These are phyloP conservation scores for Sebastes diploproa DNA, from an alignment of 2,797 vertebrate species.

Conservation along the genomic window DNA sequence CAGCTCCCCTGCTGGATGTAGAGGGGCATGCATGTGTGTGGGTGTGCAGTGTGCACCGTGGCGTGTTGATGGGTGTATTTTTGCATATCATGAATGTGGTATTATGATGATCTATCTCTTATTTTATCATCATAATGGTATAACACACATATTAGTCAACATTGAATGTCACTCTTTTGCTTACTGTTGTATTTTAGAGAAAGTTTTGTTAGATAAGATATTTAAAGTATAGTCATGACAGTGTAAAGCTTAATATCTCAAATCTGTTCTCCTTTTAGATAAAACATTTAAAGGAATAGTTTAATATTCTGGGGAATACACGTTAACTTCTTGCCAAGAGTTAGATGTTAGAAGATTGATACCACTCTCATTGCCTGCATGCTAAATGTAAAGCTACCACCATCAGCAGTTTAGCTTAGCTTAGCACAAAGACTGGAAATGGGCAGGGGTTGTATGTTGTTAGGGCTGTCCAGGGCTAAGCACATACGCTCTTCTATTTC, in stretches of 20 bases:
- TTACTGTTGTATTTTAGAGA: not conserved
- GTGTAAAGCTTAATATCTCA: not conserved
- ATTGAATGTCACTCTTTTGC: not conserved
- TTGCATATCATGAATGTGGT: not conserved
- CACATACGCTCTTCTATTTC: too few species aligned
- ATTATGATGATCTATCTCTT: not conserved
- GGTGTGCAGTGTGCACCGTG: not conserved
- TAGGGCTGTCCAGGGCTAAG: too few species aligned
- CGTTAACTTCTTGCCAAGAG: not conserved
- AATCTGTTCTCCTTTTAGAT: not conserved
- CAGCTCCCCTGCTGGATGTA: slow-evolving; percentile 46
- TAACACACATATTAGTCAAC: not conserved
- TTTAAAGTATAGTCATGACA: not conserved
- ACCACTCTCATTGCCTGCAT: not conserved
- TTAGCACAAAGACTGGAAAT: too few species aligned
- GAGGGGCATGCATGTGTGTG: not conserved
- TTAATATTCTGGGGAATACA: not conserved
- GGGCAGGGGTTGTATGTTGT: too few species aligned
- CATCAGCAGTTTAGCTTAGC: not conserved
- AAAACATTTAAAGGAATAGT: not conserved
- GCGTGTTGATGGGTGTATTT: slow-evolving; percentile 1
- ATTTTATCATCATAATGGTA: not conserved
- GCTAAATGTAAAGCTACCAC: not conserved
- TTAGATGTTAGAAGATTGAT: not conserved
- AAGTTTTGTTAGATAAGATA: not conserved